Evolutionary conservation across 2,888 invertebrate genomes (phyloP).

Genomic region (Cantharis lateralis): DNA sequence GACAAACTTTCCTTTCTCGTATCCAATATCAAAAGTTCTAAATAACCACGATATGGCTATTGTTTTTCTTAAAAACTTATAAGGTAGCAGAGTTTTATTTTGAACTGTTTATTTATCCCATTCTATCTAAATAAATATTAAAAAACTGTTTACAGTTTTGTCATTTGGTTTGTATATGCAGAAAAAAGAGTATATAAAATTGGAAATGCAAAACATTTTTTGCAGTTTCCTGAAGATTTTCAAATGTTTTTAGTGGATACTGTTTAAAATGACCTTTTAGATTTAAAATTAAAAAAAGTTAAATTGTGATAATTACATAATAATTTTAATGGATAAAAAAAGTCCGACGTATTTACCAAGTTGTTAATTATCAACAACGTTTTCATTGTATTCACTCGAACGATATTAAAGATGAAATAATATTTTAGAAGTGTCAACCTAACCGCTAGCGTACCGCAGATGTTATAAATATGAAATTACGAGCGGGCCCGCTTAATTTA

Average conservation of each 20-base stretch:
- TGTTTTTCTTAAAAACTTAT: not conserved
- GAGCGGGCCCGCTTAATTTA: slow-evolving; percentile 44
- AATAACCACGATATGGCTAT: not conserved
- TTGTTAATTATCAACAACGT: slow-evolving; percentile 39
- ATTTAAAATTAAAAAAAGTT: not conserved
- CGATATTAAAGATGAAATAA: slow-evolving; percentile 40
- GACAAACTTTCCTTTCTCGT: not conserved
- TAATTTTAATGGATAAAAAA: slow-evolving; percentile 10
- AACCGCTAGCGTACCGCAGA: slow-evolving; percentile 40
- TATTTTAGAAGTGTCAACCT: slow-evolving; percentile 41
- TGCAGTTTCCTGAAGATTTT: not conserved
- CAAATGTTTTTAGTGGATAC: not conserved
- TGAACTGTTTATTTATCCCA: not conserved
- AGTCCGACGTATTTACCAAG: slow-evolving; percentile 30
- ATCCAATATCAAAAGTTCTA: not conserved
- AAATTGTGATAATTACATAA: slow-evolving; percentile 6
- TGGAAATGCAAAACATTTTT: not conserved
- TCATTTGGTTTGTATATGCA: not conserved
- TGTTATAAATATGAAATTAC: slow-evolving; percentile 48
- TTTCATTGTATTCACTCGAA: slow-evolving; percentile 29
- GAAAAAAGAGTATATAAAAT: not conserved
- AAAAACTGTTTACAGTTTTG: not conserved
- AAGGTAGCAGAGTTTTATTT: not conserved
- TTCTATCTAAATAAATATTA: not conserved
- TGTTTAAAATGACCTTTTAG: too few relatives aligned